Evolutionary conservation across 1,140 invertebrate genomes (phyloP).

Genomic region (Drosophila takahashii): DNA sequence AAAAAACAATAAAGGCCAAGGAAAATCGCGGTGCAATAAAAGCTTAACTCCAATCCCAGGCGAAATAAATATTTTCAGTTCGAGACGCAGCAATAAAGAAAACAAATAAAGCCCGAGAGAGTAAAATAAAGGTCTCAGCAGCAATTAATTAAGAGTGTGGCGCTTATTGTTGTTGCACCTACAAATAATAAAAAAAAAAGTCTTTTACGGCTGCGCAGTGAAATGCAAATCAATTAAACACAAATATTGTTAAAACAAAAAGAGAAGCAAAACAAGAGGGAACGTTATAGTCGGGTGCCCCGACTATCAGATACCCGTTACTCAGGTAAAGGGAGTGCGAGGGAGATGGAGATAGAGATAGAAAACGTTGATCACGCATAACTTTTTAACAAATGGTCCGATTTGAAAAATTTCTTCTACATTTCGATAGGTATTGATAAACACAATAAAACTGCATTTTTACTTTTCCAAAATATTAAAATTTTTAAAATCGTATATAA

Average conservation of each 20-base stretch:
- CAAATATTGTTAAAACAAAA: conserved; percentile 38
- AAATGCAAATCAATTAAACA: conserved; percentile 71
- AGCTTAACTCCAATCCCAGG: conserved; percentile 31
- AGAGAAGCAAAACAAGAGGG: conserved; percentile 11
- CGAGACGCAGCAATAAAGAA: conserved; percentile 34
- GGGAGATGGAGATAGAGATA: too few species aligned
- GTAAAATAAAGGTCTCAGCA: conserved; percentile 32
- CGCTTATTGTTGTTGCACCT: conserved; percentile 46
- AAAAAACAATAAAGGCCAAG: conserved; percentile 59
- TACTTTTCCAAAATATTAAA: too few species aligned
- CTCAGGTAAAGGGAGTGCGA: too few species aligned
- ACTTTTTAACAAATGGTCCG: too few species aligned
- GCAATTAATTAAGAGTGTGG: conserved; percentile 66
- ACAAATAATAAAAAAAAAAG: conserved; percentile 10
- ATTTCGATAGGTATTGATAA: too few species aligned
- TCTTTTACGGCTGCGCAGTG: conserved; percentile 36
- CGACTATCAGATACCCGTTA: too few species aligned
- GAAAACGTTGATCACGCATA: too few species aligned
- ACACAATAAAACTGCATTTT: too few species aligned
- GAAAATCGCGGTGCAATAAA: conserved; percentile 65
- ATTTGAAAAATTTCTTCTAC: too few species aligned
- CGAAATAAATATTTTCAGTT: conserved; percentile 45
- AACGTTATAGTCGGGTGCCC: too few species aligned
- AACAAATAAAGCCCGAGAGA: conserved; percentile 36
- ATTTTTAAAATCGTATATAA: too few species aligned